Conservation (phyloP, 2,888 invertebrate genomes). For the Tanypteryx hageni region DNA sequence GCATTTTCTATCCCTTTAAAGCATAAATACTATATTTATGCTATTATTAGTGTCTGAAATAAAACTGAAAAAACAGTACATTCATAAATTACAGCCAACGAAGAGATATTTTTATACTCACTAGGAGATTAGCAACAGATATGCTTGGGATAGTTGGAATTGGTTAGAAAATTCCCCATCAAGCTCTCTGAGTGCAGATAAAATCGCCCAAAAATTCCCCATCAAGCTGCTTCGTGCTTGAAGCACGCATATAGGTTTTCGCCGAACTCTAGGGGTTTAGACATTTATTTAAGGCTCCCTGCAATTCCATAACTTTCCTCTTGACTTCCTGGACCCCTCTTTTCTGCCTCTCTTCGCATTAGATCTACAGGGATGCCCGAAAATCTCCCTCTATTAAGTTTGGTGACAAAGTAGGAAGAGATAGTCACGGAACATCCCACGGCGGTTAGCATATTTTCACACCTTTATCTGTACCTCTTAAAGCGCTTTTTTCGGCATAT, state of each 20-base stretch:
- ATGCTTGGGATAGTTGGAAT: not conserved
- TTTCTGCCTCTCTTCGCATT: not conserved
- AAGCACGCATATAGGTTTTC: not conserved
- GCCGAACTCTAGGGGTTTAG: not conserved
- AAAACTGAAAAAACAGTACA: no score
- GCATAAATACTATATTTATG: no score
- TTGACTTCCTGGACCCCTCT: not conserved
- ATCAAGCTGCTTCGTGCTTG: not conserved
- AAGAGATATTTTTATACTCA: no score
- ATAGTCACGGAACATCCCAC: not conserved
- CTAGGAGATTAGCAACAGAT: not conserved
- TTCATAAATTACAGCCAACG: no score
- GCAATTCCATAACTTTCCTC: constrained; percentile 29
- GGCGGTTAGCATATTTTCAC: constrained; percentile 42
- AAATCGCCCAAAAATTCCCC: not conserved
- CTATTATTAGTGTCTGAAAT: no score
- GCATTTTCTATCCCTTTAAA: no score
- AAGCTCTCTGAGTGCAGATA: not conserved
- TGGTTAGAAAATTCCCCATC: not conserved
- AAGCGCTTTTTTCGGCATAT: not conserved
- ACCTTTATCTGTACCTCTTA: constrained; percentile 16
- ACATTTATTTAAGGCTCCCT: not conserved
- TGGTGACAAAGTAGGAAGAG: not conserved
- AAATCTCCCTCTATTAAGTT: constrained; percentile 19
- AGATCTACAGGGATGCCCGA: not conserved